Percentiles rank a stretch among this genome's conserved stretches.
Evolutionary conservation across 2,113 vertebrate species (phyloP).

Genomic region (Apaloderma vittatum): DNA sequence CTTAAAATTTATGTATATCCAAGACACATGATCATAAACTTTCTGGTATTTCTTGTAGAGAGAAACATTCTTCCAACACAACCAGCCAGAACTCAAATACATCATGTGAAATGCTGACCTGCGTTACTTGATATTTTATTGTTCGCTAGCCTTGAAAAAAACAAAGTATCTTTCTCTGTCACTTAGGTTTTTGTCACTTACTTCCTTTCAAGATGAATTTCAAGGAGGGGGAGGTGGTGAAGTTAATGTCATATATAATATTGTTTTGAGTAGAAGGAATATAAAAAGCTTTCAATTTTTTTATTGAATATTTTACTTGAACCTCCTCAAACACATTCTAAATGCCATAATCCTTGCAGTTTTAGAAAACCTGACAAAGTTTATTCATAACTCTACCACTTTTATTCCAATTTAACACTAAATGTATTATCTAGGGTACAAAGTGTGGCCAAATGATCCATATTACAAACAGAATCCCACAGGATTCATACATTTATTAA

Average conservation of each 20-base stretch:
- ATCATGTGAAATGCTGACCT: constrained; percentile 46
- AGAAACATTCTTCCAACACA: constrained; percentile 1
- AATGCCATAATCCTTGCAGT: background rate
- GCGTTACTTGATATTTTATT: constrained; percentile 55
- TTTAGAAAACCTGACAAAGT: constrained; percentile 25
- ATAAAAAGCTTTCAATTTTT: constrained; percentile 15
- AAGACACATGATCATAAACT: background rate
- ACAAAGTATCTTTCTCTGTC: constrained; percentile 42
- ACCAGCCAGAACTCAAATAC: constrained; percentile 22
- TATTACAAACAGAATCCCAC: constrained; percentile 45
- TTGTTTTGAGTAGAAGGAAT: background rate
- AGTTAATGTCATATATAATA: background rate
- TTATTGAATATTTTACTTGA: background rate
- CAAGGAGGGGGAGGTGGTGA: background rate
- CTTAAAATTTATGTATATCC: constrained; percentile 4
- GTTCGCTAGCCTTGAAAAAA: constrained; percentile 6
- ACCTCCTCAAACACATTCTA: background rate
- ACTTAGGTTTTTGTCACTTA: constrained; percentile 38
- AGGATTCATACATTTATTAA: constrained; percentile 35
- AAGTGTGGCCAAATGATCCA: constrained; percentile 10
- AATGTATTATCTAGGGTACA: background rate
- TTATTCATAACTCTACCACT: constrained; percentile 19
- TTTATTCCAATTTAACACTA: constrained; percentile 27
- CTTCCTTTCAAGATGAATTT: constrained; percentile 20
- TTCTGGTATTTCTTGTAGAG: constrained; percentile 16